Evolutionary conservation across 2,888 invertebrate genomes (phyloP), one percentile per base, ranked within the genome.

Genomic region (Elegia similella): DNA sequence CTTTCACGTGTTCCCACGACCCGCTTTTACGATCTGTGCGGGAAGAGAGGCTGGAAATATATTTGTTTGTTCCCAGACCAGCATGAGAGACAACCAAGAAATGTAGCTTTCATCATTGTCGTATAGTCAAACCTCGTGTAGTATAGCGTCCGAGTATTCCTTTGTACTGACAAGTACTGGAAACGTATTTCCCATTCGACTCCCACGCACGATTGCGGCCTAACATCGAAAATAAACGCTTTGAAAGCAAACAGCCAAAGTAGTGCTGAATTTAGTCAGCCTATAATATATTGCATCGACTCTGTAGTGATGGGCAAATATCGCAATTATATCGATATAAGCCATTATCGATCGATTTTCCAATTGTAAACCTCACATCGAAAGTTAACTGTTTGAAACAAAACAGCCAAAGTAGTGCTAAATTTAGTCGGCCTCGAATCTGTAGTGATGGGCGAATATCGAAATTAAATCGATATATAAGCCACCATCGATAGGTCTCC

Each of bases 221-320:
- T 76, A 79, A 79, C 73, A 74, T 80, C 80, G 69, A 83, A 83
- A 84, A 84, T 83, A 84, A 82, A 80, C 73, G 68, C 70, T 64
- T 72, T 69, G 69, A 70, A 71, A 75, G 69, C 76, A 72, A 78
- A 80, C 80, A 67, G 23, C 23, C 5, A 23, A 23, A 69, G 73
- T 83, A 84, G 82, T 81, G 80, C 80, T 77, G 83, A 85, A 84
- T 84, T 88, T 88, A 87, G 80, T 88, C 84, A 64, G 69, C 61
- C 72, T 69, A 73, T 84, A 78, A 84, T 82, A n/a, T n/a, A n/a
- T n/a, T n/a, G 84, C 87, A 84, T 78, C 84, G 86, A 81, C 84
- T 77, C 70, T 58, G 57, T 82, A 85, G 87, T 65, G 88, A 72
- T 72, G 85, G 30, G 50, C 58, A n/a, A 34, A 16, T 5, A 42